Percentiles rank a stretch among this genome's conserved stretches.
Evolutionary conservation across 2,888 invertebrate genomes (phyloP).

Genomic region (Epinotia nisella): DNA sequence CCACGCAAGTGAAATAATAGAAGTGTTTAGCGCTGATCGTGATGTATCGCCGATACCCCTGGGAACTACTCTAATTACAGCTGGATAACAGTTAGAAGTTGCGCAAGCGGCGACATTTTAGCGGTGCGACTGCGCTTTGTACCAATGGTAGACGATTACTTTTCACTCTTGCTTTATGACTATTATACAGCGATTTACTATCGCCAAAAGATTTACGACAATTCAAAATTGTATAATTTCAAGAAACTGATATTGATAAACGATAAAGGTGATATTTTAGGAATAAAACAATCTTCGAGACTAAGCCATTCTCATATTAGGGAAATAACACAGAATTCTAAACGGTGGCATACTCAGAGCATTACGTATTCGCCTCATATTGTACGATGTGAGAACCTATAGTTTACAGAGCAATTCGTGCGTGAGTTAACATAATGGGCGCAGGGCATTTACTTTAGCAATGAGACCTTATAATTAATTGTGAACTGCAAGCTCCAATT

Average conservation of each 20-base stretch:
- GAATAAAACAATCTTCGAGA: not conserved
- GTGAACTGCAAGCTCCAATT: slow-evolving; percentile 47
- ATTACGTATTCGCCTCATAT: slow-evolving; percentile 7
- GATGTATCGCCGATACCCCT: slow-evolving; percentile 59
- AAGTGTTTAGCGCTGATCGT: slow-evolving; percentile 45
- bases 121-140: slow-evolving; percentile 48
- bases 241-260: no score
- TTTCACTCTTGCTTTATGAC: slow-evolving; percentile 27
- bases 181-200: slow-evolving; percentile 10
- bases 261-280: no score
- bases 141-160: slow-evolving; percentile 38
- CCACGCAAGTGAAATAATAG: slow-evolving; percentile 28
- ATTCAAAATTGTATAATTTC: not conserved
- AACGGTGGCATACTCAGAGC: not conserved
- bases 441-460: slow-evolving; percentile 44
- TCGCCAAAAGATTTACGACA: not conserved
- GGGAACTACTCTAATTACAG: slow-evolving; percentile 67
- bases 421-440: slow-evolving; percentile 43
- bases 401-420: slow-evolving; percentile 26
- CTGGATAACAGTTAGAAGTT: slow-evolving; percentile 51
- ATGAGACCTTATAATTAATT: slow-evolving; percentile 48
- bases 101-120: slow-evolving; percentile 58
- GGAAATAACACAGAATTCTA: not conserved
- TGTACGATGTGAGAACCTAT: slow-evolving; percentile 27
- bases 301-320: not conserved